Evolutionary conservation across 2,113 vertebrate genomes (phyloP), one percentile per base, ranked within the genome.

Genomic region (Microtus pennsylvanicus): DNA sequence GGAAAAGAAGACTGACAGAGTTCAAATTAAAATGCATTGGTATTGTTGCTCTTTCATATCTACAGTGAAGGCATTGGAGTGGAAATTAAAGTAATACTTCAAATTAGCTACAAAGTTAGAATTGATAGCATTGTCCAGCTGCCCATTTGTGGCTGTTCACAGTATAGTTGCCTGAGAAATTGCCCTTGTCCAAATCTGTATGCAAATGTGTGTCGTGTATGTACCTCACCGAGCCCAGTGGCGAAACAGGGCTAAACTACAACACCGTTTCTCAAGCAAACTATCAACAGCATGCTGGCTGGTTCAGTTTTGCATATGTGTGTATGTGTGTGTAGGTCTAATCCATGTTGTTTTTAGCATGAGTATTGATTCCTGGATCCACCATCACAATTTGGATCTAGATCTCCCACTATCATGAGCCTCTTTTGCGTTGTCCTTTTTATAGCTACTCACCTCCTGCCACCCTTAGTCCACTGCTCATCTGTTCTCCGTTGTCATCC

Each of bases 21-120:
- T 52, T 69, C 7, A 65, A 94, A 28, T 69, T 92, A 61, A 67
- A 86, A 93, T 72, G 17, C 80, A 14, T 81, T 92, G 52, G 28
- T 74, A 76, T 74, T 58, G 52, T 78, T 74, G 63, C 26, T 82
- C 38, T 76, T 13, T 52, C 74, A 47, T 35, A 69, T 58, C 33
- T 30, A 90, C 13, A 90, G 19, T 58, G 17, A 90, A 89, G 7
- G 33, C 38, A 82, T 0, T 90, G 8, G n/a, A 69, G 67, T 24
- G 61, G 38, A 16, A 28, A 85, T 85, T 80, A 87, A 95, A 96
- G 75, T 38, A 75, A 80, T 42, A 67, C 28, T 92, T 95, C n/a
- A 90, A 78, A 82, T 87, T 67, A 88, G 28, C 85, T 61, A 72
- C 45, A 2, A 76, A 80, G 21, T 12, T 38, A 90, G 28, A 83